Conservation (phyloP, 1,140 invertebrate genomes). For the Proctacanthus coquilletti region DNA sequence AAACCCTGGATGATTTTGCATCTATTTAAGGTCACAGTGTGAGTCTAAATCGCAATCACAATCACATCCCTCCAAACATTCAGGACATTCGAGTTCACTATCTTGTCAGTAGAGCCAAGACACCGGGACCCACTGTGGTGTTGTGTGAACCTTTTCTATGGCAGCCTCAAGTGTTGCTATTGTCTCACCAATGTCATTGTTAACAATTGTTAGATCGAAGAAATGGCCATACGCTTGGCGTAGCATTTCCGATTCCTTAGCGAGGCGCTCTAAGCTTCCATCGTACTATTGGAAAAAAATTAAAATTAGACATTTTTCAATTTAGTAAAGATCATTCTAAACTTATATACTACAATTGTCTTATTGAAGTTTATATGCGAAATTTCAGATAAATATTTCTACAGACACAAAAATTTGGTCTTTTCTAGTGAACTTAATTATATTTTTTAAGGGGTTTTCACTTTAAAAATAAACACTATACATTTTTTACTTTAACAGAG, state of each 20-base stretch:
- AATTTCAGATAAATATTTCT: too few species aligned
- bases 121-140: conserved; percentile 89
- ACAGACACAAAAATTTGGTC: too few species aligned
- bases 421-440: too few species aligned
- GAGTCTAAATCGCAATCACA: conserved; percentile 22
- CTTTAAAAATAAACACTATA: too few species aligned
- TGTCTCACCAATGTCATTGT: conserved; percentile 99
- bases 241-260: conserved; percentile 89
- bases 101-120: conserved; percentile 86
- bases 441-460: too few species aligned
- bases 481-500: too few species aligned
- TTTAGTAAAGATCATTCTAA: conserved; percentile 5
- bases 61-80: conserved; percentile 29
- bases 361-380: background rate
- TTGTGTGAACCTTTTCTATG: conserved; percentile 76
- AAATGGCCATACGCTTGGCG: conserved; percentile 93
- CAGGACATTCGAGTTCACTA: conserved; percentile 30
- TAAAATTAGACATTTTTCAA: conserved; percentile 5
- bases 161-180: conserved; percentile 80
- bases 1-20: too few species aligned
- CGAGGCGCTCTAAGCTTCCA: conserved; percentile 86
- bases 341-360: background rate
- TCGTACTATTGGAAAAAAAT: conserved; percentile 60
- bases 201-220: conserved; percentile 95
- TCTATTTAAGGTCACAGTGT: background rate